Evolutionary conservation across 2,797 vertebrate genomes (phyloP).

Genomic region (Lithobates sylvaticus): DNA sequence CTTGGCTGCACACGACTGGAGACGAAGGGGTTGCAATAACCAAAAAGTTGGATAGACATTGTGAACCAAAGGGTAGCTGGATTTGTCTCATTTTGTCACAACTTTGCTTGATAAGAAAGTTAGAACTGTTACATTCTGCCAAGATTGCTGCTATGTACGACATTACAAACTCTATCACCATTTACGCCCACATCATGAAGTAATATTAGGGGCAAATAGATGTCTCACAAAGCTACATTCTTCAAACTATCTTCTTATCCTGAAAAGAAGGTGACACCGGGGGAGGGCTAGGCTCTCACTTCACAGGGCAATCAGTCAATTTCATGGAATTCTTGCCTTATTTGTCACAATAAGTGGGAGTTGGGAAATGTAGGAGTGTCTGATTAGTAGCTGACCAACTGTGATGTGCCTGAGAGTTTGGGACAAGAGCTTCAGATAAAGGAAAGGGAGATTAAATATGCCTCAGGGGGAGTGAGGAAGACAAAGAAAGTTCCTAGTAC

Average conservation of each 20-base stretch:
- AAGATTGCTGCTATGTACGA: not conserved
- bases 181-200: not conserved
- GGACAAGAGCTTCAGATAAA: slow-evolving; percentile 55
- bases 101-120: no score
- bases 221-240: slow-evolving; percentile 16
- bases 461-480: slow-evolving; percentile 69
- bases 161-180: not conserved
- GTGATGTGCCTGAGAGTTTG: slow-evolving; percentile 57
- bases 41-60: not conserved
- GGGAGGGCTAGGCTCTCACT: slow-evolving; percentile 41
- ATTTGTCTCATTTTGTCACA: no score
- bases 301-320: slow-evolving; percentile 62
- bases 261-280: slow-evolving; percentile 36
- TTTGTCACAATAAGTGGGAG: slow-evolving; percentile 61
- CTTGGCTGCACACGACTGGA: not conserved
- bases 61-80: not conserved
- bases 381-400: slow-evolving; percentile 56
- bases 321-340: slow-evolving; percentile 58
- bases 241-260: slow-evolving; percentile 22
- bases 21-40: not conserved
- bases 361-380: slow-evolving; percentile 61
- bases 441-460: slow-evolving; percentile 74
- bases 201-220: not conserved
- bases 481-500: slow-evolving; percentile 66
- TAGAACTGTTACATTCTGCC: not conserved